phyloP scores from a whole-genome alignment of 2,888 invertebrate genomes.

The Liposcelis brunnea region DNA sequence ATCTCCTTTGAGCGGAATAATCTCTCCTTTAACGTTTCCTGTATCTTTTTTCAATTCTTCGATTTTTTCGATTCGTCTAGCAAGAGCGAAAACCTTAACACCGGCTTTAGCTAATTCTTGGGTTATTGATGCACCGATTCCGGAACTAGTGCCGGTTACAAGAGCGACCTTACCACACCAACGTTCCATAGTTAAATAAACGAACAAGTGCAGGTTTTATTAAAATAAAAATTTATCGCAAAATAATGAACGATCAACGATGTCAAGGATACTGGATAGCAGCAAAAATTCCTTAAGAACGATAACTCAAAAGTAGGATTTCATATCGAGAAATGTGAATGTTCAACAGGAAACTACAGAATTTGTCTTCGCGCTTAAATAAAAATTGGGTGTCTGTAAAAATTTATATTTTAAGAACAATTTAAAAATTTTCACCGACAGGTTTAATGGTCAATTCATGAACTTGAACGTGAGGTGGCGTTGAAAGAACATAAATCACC shows the following conservation, averaged over 20 bases:
- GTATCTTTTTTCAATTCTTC: not conserved
- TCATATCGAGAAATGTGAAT: too few relatives aligned
- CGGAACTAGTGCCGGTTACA: not conserved
- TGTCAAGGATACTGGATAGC: too few relatives aligned
- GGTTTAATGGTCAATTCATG: not conserved
- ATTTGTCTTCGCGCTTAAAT: too few relatives aligned
- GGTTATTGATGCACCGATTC: not conserved
- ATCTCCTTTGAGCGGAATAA: conserved; percentile 23
- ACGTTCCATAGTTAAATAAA: not conserved
- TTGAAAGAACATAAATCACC: not conserved
- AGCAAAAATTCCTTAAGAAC: too few relatives aligned
- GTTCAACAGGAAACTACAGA: too few relatives aligned
- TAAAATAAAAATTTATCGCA: too few relatives aligned
- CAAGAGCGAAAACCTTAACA: not conserved
- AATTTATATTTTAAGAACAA: too few relatives aligned
- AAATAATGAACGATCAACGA: too few relatives aligned
- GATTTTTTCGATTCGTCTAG: not conserved
- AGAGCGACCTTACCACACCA: not conserved
- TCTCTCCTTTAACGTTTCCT: conserved; percentile 16
- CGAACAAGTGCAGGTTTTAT: too few relatives aligned
- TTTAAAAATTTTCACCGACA: too few relatives aligned
- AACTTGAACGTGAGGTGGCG: conserved; percentile 2
- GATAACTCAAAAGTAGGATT: too few relatives aligned
- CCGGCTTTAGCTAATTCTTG: not conserved
- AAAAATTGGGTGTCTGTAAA: too few relatives aligned